Base-by-base conservation (phyloP, 35 echinoderm and acorn worm genomes). In the Anneissia japonica region DNA sequence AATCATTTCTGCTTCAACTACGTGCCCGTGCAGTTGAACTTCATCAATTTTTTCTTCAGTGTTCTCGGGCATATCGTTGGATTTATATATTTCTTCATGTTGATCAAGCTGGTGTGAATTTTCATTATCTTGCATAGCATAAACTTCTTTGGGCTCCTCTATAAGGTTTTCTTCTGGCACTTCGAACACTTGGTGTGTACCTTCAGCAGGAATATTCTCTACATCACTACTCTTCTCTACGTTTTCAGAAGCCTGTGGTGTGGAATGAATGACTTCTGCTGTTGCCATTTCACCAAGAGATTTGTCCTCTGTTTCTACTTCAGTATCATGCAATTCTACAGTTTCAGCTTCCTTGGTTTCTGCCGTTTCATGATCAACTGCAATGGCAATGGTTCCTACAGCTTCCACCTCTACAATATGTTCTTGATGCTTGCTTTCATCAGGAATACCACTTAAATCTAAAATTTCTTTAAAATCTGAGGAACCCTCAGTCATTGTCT, bases 361-460 rank as follows among this genome's bases (percentile, higher is more conserved):
- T 28, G 1, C 19, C 26, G 36, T 21, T 36, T 81, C 35, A 7
- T 12, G 10, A 64, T 64, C 51, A 2, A 16, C 26, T 64, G 51
- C 11, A 64, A 9, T 64, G 9, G 7, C 51, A 64, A 64, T 23
- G 19, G 34, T 30, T 46, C 55, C 14, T 32, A 32, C 43, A 37
- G 81, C 38, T 31, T 83, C 81, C n/a, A 51, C 81, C 35, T 83
- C 28, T 46, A 51, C 23, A 55, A 41, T 55, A 13, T 46, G 39
- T 46, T 32, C 38, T 37, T 28, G 32, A 3, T 55, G 28, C 4
- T 30, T 31, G 43, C 7, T 83, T 83, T 41, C 23, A 43, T 43
- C 40, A 43, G 40, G 4, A 43, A n/a, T n/a, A n/a, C n/a, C n/a
- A n/a, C n/a, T n/a, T n/a, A 43, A 43, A 6, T 43, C 40, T 43